Evolutionary conservation across 2,888 invertebrate species (phyloP).

Genomic region (Xanthorhoe designata): DNA sequence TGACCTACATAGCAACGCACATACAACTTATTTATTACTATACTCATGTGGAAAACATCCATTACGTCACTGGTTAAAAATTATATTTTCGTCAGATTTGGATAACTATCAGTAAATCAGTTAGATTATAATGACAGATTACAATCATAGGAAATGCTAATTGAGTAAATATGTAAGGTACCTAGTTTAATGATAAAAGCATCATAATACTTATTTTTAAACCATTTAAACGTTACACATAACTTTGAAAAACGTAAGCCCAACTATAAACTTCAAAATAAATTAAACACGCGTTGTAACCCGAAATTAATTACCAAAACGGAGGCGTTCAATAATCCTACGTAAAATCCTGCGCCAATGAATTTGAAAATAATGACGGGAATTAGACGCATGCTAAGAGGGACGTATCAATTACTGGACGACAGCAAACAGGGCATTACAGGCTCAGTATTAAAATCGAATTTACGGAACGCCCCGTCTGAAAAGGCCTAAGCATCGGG

Average conservation of each 20-base stretch:
- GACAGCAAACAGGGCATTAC: slow-evolving; percentile 78
- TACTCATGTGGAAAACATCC: no score
- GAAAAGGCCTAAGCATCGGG: slow-evolving; percentile 33
- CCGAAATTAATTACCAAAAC: slow-evolving; percentile 53
- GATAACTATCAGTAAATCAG: no score
- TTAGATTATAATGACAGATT: no score
- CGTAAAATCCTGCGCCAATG: slow-evolving; percentile 72
- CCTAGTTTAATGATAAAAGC: not conserved
- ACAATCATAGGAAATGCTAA: no score
- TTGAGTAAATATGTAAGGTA: no score
- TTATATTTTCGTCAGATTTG: no score
- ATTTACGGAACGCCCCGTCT: slow-evolving; percentile 71
- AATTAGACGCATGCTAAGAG: slow-evolving; percentile 77
- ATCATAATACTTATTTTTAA: not conserved
- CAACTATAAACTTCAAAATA: slow-evolving; percentile 33
- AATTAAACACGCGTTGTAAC: slow-evolving; percentile 51
- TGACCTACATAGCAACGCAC: no score
- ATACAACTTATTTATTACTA: no score
- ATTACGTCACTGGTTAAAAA: no score
- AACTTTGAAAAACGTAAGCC: not conserved
- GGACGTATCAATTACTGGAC: slow-evolving; percentile 81
- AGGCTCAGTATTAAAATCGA: slow-evolving; percentile 83
- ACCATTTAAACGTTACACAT: not conserved
- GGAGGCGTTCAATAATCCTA: slow-evolving; percentile 69
- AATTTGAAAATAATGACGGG: slow-evolving; percentile 84